phyloP scores from a whole-genome alignment of 2,888 invertebrate species.

The Pammene aurita region DNA sequence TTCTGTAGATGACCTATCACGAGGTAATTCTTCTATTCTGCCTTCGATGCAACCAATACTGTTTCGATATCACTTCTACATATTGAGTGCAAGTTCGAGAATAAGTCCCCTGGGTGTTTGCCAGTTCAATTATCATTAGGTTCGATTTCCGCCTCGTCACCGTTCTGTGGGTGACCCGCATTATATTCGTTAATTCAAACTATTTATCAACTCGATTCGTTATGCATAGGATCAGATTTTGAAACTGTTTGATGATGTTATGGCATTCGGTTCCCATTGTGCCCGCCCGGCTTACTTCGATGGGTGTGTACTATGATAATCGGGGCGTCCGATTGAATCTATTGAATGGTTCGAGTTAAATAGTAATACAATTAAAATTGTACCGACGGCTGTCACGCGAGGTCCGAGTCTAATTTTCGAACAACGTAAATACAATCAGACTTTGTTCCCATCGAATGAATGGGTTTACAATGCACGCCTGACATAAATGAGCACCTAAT shows the following conservation, averaged over 20 bases:
- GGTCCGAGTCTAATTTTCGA: slow-evolving; percentile 64
- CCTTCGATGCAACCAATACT: neutral
- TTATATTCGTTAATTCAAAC: slow-evolving; percentile 84
- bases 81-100: neutral
- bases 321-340: slow-evolving; percentile 73
- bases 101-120: slow-evolving; percentile 69
- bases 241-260: slow-evolving; percentile 82
- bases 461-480: slow-evolving; percentile 72
- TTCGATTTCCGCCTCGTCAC: slow-evolving; percentile 76
- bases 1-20: neutral
- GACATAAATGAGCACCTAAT: slow-evolving; percentile 81
- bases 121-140: slow-evolving; percentile 82
- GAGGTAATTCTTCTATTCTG: neutral
- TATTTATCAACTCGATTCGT: slow-evolving; percentile 82
- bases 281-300: slow-evolving; percentile 75
- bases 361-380: slow-evolving; percentile 43
- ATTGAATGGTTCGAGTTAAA: slow-evolving; percentile 63
- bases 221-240: slow-evolving; percentile 82
- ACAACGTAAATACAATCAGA: slow-evolving; percentile 63
- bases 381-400: slow-evolving; percentile 44
- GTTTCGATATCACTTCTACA: neutral
- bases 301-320: slow-evolving; percentile 80
- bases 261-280: slow-evolving; percentile 72
- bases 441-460: slow-evolving; percentile 74
- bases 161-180: slow-evolving; percentile 82